A percentile compares a stretch with the other conserved stretches of the same genome.
Evolutionary conservation across 2,113 vertebrate species (phyloP).

Genomic region (Macrotis lagotis): DNA sequence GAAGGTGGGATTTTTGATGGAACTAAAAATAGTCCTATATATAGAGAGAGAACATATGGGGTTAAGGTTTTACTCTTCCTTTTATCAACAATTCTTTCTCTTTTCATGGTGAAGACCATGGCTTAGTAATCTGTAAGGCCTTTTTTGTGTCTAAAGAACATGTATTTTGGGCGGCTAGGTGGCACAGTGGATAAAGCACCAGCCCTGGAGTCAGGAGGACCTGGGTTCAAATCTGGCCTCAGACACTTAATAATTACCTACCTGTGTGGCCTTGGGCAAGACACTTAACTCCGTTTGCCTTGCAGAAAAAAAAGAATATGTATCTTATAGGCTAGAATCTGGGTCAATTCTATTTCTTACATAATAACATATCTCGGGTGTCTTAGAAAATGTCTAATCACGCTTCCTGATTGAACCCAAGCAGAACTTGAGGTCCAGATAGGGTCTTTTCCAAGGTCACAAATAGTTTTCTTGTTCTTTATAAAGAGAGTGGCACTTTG

Average conservation of each 20-base stretch:
- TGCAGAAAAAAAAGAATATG: too few relatives aligned
- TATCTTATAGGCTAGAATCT: not conserved
- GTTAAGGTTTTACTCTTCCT: not conserved
- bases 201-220: too few relatives aligned
- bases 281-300: too few relatives aligned
- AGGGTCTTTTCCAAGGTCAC: not conserved
- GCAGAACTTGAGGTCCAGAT: not conserved
- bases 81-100: not conserved
- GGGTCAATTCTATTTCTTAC: not conserved
- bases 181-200: too few relatives aligned
- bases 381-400: not conserved
- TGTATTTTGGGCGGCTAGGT: too few relatives aligned
- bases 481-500: not conserved
- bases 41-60: not conserved
- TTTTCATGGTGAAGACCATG: not conserved
- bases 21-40: not conserved
- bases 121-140: not conserved
- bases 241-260: too few relatives aligned
- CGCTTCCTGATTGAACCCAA: not conserved
- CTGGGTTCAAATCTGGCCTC: too few relatives aligned
- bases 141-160: not conserved
- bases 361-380: not conserved
- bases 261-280: too few relatives aligned
- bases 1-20: not conserved
- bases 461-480: not conserved